phyloP scores from a whole-genome alignment of 2,797 vertebrate genomes.

The Lepilemur ruficaudatus region DNA sequence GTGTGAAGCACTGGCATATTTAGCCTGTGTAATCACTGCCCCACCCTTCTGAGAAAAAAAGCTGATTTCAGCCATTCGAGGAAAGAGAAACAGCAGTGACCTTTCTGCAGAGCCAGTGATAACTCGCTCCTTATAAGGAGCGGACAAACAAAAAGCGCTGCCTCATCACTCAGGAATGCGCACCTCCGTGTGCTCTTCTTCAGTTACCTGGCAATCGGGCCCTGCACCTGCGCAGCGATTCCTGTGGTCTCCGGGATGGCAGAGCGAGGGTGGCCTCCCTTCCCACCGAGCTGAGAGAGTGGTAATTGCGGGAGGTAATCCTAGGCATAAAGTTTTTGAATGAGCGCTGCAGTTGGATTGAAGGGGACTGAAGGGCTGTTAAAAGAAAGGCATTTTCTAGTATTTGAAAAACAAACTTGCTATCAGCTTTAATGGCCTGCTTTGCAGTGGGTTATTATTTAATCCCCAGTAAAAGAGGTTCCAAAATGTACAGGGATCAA shows the following conservation, averaged over 20 bases:
- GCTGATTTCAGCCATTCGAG: slow-evolving; percentile 28
- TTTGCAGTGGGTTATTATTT: background rate
- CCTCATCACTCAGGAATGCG: slow-evolving; percentile 52
- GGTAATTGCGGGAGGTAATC: background rate
- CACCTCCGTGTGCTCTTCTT: background rate
- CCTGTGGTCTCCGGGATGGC: background rate
- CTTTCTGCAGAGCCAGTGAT: background rate
- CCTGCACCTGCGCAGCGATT: background rate
- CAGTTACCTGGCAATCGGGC: background rate
- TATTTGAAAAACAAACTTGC: slow-evolving; percentile 32
- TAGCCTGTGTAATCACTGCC: slow-evolving; percentile 24
- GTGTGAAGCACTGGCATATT: background rate
- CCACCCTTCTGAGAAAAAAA: slow-evolving; percentile 8
- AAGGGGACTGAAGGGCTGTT: background rate
- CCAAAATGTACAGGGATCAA: background rate
- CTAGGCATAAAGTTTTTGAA: background rate
- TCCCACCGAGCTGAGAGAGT: background rate
- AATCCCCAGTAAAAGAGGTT: background rate
- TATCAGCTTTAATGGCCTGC: background rate
- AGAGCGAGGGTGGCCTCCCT: background rate
- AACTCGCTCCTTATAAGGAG: slow-evolving; percentile 71
- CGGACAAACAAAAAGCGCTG: background rate
- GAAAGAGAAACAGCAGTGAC: slow-evolving; percentile 14
- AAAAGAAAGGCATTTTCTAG: background rate
- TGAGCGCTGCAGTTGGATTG: background rate